Evolutionary conservation across 2,797 vertebrate species (phyloP).

Genomic region (Mareca strepera): DNA sequence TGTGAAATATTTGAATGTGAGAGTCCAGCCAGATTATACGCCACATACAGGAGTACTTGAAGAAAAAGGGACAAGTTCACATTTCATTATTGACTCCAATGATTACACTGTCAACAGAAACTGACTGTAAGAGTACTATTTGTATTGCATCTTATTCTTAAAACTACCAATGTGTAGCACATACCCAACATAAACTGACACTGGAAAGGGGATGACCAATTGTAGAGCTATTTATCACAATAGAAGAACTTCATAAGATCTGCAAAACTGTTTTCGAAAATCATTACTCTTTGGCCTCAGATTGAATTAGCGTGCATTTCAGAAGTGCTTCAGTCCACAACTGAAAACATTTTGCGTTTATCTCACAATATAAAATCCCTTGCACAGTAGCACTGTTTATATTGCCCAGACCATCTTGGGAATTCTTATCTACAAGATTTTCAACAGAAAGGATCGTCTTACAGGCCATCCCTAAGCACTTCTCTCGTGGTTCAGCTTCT

Average conservation of each 20-base stretch:
- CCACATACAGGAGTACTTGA: not conserved
- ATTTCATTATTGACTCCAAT: not conserved
- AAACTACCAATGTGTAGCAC: not conserved
- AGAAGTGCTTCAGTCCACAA: not conserved
- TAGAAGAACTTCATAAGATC: not conserved
- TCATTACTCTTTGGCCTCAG: not conserved
- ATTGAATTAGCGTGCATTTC: not conserved
- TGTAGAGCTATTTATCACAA: not conserved
- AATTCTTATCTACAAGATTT: not conserved
- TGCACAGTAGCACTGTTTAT: not conserved
- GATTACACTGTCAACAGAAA: not conserved
- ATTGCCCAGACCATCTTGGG: not conserved
- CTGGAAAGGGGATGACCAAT: not conserved
- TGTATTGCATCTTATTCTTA: not conserved
- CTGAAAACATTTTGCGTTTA: not conserved
- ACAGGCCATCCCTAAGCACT: not conserved
- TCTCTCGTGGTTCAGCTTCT: slow-evolving; percentile 3
- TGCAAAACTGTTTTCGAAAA: not conserved
- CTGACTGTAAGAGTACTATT: not conserved
- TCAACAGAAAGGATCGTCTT: not conserved
- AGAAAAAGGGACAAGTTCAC: not conserved
- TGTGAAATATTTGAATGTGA: not conserved
- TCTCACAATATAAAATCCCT: not conserved
- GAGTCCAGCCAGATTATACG: not conserved
- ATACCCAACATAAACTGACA: not conserved